Evolutionary conservation across 2,797 vertebrate genomes (phyloP).

Genomic region (Lepidocolaptes lacrymiger): DNA sequence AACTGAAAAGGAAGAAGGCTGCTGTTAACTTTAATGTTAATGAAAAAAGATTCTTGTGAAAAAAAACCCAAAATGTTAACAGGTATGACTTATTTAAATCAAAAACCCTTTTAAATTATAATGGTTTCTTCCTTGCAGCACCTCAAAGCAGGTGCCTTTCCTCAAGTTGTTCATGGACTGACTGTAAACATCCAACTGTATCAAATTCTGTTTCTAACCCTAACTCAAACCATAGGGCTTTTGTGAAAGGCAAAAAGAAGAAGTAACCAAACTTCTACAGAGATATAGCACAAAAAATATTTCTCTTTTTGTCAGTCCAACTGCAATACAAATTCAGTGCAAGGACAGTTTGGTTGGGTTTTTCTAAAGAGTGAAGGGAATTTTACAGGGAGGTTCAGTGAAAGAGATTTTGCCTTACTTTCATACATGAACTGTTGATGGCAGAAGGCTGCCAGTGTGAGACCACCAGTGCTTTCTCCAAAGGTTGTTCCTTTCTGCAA

Average conservation of each 20-base stretch:
- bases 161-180: background rate
- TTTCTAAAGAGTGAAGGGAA: background rate
- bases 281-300: background rate
- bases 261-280: background rate
- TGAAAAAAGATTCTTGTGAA: background rate
- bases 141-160: background rate
- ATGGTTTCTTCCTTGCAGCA: background rate
- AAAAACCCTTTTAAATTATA: background rate
- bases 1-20: background rate
- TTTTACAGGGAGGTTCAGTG: background rate
- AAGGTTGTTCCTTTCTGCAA: background rate
- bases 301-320: background rate
- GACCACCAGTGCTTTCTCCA: background rate
- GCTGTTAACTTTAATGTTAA: background rate
- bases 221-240: background rate
- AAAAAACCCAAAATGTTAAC: background rate
- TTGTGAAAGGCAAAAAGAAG: background rate
- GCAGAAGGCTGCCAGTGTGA: background rate
- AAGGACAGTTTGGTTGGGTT: background rate
- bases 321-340: background rate
- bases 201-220: background rate
- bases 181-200: background rate
- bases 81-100: background rate
- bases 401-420: background rate
- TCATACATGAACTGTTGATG: rapidly evolving